phyloP scores from a whole-genome alignment of 2,797 vertebrate species.

The Otolemur crassicaudatus region DNA sequence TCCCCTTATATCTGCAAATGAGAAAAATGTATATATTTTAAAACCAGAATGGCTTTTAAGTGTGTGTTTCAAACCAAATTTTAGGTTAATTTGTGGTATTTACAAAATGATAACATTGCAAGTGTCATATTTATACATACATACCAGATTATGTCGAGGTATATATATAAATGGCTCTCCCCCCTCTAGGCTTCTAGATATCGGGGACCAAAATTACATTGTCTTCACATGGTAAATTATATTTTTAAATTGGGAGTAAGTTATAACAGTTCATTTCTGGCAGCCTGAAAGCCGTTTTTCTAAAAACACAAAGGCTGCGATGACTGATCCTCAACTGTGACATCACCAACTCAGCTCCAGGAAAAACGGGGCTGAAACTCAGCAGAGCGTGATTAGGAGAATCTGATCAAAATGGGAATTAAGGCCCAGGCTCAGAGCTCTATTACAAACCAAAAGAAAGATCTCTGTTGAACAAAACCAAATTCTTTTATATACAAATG shows the following conservation, averaged over 20 bases:
- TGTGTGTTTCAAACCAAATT: constrained; percentile 37
- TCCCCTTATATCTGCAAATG: background rate
- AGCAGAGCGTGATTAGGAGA: background rate
- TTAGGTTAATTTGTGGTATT: constrained; percentile 58
- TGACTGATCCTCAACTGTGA: background rate
- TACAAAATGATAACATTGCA: constrained; percentile 9
- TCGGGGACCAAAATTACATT: background rate
- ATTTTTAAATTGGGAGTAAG: constrained; percentile 2
- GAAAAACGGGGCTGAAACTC: background rate
- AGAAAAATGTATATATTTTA: background rate
- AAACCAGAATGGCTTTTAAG: constrained; percentile 54
- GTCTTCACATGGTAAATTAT: constrained; percentile 10
- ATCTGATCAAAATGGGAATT: background rate
- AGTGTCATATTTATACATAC: background rate
- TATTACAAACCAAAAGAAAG: background rate
- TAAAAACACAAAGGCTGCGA: background rate
- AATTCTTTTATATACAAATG: constrained; percentile 2
- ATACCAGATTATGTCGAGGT: background rate
- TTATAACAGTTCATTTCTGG: constrained; percentile 35
- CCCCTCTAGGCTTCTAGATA: background rate
- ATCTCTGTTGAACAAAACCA: constrained; percentile 9
- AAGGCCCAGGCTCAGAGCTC: background rate
- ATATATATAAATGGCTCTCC: background rate
- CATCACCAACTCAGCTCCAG: background rate
- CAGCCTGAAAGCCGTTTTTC: constrained; percentile 50